Evolutionary conservation across 2,888 invertebrate species (phyloP), one percentile per base, ranked within the genome.

Genomic region (Beris chalybata): DNA sequence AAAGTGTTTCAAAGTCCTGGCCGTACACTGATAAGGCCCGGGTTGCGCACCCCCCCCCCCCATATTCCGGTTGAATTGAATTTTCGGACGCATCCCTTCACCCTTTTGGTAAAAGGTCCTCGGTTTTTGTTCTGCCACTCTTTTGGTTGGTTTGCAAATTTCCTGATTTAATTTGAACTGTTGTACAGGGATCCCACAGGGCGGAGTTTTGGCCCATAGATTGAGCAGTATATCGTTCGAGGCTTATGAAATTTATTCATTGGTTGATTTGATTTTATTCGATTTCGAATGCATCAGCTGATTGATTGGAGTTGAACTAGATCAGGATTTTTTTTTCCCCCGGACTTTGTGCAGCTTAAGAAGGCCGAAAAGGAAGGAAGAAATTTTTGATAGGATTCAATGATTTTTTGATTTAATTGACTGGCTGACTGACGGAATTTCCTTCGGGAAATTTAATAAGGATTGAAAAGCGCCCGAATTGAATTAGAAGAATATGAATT

Each of bases 201-300:
- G 38, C 5, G 50, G 11, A 48, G 38, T 3, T 5, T 32, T 4
- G 58, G 38, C 12, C 4, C 56, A 15, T 29, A 44, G 22, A 13
- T 45, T 31, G 47, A 22, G 29, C n/a, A 3, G 15, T 7, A 31
- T 52, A n/a, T 43, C n/a, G 47, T 44, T 45, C 61, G 43, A 56
- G 52, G 65, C 65, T 69, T 69, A 67, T 67, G 67, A 66, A 69
- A 69, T 69, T 69, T 67, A 69, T 69, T 69, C 69, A 69, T 67
- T 65, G 69, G 65, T 69, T 69, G 69, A 69, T 69, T 69, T 67
- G 67, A 69, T 69, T 69, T 69, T 58, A 69, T 69, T 69, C 63
- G 67, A 67, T 69, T 69, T 69, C 38, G 54, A 65, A 64, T 66
- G 63, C 59, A 58, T 54, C 47, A 50, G 44, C 58, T 38, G 48